Evolutionary conservation across 2,113 vertebrate species (phyloP), one percentile per base, ranked within the genome.

Genomic region (Xiphophorus couchianus): DNA sequence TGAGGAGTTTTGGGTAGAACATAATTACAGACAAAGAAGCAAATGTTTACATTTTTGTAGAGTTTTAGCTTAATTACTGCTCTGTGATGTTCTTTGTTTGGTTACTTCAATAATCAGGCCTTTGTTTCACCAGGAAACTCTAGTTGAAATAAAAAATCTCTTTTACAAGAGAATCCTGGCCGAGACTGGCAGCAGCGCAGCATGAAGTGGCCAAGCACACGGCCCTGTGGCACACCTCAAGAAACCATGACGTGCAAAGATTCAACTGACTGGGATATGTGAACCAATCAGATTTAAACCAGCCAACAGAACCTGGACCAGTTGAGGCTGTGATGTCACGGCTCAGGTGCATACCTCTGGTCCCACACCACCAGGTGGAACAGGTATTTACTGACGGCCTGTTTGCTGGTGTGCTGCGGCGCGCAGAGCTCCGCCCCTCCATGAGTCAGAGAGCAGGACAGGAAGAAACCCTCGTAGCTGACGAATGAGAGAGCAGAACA

Each of bases 301-400:
- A 58, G 17, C 1, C 51, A 58, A 58, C 25, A 58, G 51, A 54
- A 54, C 7, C 48, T 25, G 61, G 61, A 17, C 29, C 7, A 51
- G 64, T 29, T 54, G 33, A 65, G 69, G 27, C 48, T 72, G 54
- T 51, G 62, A 51, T 66, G 62, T 77, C 73, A 69, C 63, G 0
- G 0, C 27, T 51, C n/a, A 28, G 42, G 8, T 27, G 68, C 73
- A 0, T 94, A 99, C 98, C 97, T 96, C 90, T 99, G 97, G 93
- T 99, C 97, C 98, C 98, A 99, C 66, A 98, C 94, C 92, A 98
- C 96, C 90, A 99, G 96, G 90, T 99, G 97, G 88, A 98, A 99
- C 84, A 99, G 96, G 92, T 97, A 97, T 87, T 99, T 99, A 95
- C 95, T 95, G 86, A 98, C 96, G 0, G 94, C 89, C 86, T 96